Evolutionary conservation across 1,140 invertebrate species (phyloP), one percentile per base, ranked within the genome.

Genomic region (Tetramorium simillimum): DNA sequence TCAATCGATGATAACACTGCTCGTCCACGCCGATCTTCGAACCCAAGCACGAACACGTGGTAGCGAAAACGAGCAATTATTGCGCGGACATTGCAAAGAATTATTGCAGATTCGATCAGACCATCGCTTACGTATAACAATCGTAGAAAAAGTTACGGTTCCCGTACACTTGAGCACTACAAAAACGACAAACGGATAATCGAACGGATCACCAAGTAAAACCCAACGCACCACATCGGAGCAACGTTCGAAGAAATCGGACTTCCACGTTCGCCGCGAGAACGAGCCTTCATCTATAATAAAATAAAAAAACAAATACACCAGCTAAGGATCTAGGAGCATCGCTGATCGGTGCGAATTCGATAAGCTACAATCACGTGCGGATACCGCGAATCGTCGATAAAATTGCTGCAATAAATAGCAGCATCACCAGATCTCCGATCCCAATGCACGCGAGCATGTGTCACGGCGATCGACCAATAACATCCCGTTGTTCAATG

Each of bases 401-500:
- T 53, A 46, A 82, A 46, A 82, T 82, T 69, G 69, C 43, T 18
- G 56, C 53, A 69, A 84, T 75, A 75, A 81, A 84, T 56, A 70
- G 51, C 49, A 56, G 16, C 72, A 40, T 81, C 65, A 84, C 53
- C 69, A 62, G 80, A 62, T 82, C 21, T 62, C 43, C 69, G 80
- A 82, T 82, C 40, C 51, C 53, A 33, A 60, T 33, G 69, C 80
- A 73, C 69, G 51, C 37, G 51, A 46, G 70, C 88, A 89, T 88
- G 88, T 90, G 88, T 90, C 88, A 76, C 88, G 76, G 65, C 63
- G 82, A 88, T 86, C 76, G 85, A 84, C 80, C 80, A 84, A 84
- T 84, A 84, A 84, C 80, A 84, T 84, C 69, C 80, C 80, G 80
- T 62, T 84, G 80, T 60, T 84, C 80, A 84, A 84, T 84, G 80